Percentiles rank a stretch among this genome's conserved stretches.
Conservation (phyloP, 1,140 invertebrate genomes). For the Brachionus rubens region DNA sequence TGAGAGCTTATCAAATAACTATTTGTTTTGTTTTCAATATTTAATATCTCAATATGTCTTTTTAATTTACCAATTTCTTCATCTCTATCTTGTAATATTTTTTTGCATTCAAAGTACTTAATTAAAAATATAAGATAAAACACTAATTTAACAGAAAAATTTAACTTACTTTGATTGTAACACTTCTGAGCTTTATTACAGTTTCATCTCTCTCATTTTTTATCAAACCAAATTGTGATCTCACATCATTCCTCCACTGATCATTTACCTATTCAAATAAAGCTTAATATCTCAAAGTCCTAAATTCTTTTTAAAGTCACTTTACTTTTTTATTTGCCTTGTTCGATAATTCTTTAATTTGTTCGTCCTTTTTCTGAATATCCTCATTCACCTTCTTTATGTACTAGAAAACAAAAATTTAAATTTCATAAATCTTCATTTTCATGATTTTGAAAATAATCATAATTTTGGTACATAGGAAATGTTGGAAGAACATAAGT, state of each 20-base stretch:
- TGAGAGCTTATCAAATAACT: conserved; percentile 52
- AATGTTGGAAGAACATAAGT: too few relatives aligned
- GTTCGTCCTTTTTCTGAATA: conserved; percentile 55
- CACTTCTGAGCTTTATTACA: neutral
- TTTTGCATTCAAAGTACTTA: conserved; percentile 53
- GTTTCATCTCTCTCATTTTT: conserved; percentile 6
- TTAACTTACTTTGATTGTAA: too few relatives aligned
- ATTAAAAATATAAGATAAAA: conserved; percentile 22
- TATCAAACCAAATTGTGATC: neutral
- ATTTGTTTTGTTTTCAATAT: conserved; percentile 53
- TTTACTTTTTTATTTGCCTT: conserved; percentile 43
- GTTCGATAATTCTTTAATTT: conserved; percentile 56
- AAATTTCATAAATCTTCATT: neutral
- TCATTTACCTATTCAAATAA: neutral
- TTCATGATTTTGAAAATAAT: too few relatives aligned
- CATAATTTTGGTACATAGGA: too few relatives aligned
- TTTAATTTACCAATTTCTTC: conserved; percentile 55
- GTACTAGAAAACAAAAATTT: conserved; percentile 50
- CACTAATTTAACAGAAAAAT: neutral
- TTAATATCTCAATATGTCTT: conserved; percentile 51
- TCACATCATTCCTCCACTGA: neutral
- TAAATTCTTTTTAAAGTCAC: too few relatives aligned
- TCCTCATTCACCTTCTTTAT: conserved; percentile 54
- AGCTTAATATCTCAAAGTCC: neutral
- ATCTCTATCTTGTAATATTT: conserved; percentile 54